Conservation (phyloP, 2,797 vertebrate genomes). For the Cynopterus sphinx region DNA sequence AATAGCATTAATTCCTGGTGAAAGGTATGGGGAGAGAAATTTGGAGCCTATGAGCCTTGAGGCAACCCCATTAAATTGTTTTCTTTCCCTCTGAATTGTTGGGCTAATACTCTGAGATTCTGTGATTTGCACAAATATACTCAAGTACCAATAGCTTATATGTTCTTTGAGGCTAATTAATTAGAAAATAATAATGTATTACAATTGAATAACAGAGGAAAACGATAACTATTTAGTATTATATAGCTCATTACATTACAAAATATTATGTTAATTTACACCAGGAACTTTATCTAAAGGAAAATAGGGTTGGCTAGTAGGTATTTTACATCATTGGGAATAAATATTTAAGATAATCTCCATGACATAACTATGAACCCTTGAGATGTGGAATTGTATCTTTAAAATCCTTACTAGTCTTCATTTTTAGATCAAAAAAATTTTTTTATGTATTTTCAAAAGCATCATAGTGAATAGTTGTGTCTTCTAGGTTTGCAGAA, state of each 20-base stretch:
- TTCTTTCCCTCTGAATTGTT: neutral
- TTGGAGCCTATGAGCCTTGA: neutral
- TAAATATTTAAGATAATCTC: slow-evolving; percentile 1
- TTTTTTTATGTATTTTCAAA: neutral
- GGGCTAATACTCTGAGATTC: neutral
- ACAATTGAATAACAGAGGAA: neutral
- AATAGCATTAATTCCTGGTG: neutral
- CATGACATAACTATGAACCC: neutral
- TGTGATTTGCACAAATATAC: neutral
- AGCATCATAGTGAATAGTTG: neutral
- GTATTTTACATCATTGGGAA: neutral
- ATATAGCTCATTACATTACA: neutral
- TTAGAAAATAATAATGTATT: neutral
- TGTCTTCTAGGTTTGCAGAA: neutral
- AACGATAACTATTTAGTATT: neutral
- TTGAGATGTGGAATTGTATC: neutral
- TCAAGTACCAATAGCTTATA: neutral
- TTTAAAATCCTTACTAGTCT: neutral
- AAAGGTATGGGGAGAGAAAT: neutral
- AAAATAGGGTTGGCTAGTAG: neutral
- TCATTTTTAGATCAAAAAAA: neutral
- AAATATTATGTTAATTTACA: neutral
- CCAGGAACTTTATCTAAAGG: neutral
- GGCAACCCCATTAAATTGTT: neutral
- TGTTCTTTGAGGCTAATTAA: neutral